These are phyloP conservation scores for Australoheros scitulus DNA, from an alignment of 2,113 vertebrate species.

Conservation along the genomic window DNA sequence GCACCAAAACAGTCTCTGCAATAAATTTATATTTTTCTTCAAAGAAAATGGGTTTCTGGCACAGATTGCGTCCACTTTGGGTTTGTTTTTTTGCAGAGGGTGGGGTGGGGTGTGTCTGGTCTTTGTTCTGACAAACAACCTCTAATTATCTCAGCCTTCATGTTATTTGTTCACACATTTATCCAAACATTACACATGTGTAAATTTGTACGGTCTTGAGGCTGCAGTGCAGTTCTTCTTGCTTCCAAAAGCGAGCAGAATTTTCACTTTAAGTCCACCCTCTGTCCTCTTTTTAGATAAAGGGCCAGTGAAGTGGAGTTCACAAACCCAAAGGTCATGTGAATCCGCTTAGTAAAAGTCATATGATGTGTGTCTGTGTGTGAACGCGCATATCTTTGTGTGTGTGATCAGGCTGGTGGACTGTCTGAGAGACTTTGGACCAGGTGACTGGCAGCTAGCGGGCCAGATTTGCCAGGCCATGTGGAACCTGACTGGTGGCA, in stretches of 20 bases:
- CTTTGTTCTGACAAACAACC: constrained; percentile 17
- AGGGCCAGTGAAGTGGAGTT: constrained; percentile 43
- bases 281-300: constrained; percentile 27
- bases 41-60: background rate
- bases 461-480: constrained; percentile 91
- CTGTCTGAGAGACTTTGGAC: constrained; percentile 90
- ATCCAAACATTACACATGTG: background rate
- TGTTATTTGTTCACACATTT: constrained; percentile 15
- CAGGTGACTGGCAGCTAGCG: constrained; percentile 91
- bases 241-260: background rate
- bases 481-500: constrained; percentile 87
- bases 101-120: background rate
- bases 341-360: constrained; percentile 50
- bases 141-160: background rate
- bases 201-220: background rate
- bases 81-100: background rate
- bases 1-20: background rate
- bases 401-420: constrained; percentile 84
- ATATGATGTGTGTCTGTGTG: constrained; percentile 45
- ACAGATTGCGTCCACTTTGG: background rate
- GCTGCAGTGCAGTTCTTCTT: background rate
- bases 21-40: background rate
- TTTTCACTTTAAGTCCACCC: constrained; percentile 20
- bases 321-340: constrained; percentile 65
- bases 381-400: background rate